Conservation (phyloP, 1,140 invertebrate species). For the Tetraneura akinire region DNA sequence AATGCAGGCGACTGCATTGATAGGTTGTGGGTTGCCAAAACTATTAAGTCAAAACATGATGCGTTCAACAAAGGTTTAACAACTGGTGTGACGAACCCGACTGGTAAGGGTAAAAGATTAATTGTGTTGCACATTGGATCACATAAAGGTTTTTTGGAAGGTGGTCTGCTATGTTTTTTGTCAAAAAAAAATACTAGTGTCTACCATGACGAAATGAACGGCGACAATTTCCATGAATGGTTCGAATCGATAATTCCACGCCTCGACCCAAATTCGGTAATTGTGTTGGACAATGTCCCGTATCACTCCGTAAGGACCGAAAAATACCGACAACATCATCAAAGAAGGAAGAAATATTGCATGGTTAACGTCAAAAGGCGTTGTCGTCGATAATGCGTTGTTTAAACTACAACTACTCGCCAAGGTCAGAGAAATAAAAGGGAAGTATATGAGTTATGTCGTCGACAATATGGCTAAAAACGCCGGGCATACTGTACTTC, state of each 20-base stretch:
- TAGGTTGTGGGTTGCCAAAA: background rate
- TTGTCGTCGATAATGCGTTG: background rate
- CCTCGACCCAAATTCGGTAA: background rate
- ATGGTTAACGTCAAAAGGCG: background rate
- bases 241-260: background rate
- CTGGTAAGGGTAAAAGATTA: conserved; percentile 25
- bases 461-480: background rate
- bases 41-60: conserved; percentile 3
- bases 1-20: conserved; percentile 8
- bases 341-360: background rate
- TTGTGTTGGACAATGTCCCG: background rate
- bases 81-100: background rate
- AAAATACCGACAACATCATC: background rate
- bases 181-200: background rate
- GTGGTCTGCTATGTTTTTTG: background rate
- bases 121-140: conserved; percentile 39
- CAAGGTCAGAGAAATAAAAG: background rate
- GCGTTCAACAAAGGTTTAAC: conserved; percentile 14
- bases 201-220: conserved; percentile 9
- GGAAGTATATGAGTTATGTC: background rate
- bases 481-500: background rate
- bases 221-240: background rate
- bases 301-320: background rate
- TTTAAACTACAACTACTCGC: background rate
- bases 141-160: conserved; percentile 7